Base-by-base conservation (phyloP, 2,888 invertebrate genomes). In the Gnatocerus cornutus region DNA sequence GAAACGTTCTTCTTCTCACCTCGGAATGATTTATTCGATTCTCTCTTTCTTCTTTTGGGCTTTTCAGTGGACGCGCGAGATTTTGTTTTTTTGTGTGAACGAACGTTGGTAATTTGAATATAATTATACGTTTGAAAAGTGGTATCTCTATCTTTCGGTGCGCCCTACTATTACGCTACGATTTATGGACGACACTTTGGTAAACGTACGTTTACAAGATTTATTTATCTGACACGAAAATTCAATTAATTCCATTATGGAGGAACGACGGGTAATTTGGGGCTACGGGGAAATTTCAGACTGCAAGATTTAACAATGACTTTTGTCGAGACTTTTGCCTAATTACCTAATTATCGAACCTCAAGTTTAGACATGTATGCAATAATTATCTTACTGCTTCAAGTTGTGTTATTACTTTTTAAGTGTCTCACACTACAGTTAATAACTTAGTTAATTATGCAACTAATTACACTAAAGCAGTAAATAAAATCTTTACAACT, bases 1-100 rank as follows among this genome's bases (percentile, higher is more conserved):
- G 81, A 81, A 80, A 80, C 79, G 76, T 80, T 80, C 77, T 78
- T 80, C 79, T 80, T 80, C 76, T 79, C 79, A 76, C 80, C 77
- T 80, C 71, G 66, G n/a, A 43, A 74, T 80, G 80, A 80, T 79
- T 80, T 79, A 79, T 80, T 74, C 33, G 27, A 27, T 37, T 14
- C 39, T 30, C 45, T 61, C 50, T 62, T 62, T 62, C 6, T 50
- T 37, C 29, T 27, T 62, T 50, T 50, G 30, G 33, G 30, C 62
- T 62, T 62, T 46, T 30, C 37, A 41, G 53, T 37, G 55, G 37
- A 55, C 29, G 56, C 58, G 59, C 63, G 27, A 21, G 43, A n/a
- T 53, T 41, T 16, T 16, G 41, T 41, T 30, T 63, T 41, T 52
- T 65, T 69, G 64, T 73, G 68, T 71, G 72, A 74, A 71, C 65